Base-by-base conservation (phyloP, 2,113 vertebrate species). In the Butastur rufipennis region DNA sequence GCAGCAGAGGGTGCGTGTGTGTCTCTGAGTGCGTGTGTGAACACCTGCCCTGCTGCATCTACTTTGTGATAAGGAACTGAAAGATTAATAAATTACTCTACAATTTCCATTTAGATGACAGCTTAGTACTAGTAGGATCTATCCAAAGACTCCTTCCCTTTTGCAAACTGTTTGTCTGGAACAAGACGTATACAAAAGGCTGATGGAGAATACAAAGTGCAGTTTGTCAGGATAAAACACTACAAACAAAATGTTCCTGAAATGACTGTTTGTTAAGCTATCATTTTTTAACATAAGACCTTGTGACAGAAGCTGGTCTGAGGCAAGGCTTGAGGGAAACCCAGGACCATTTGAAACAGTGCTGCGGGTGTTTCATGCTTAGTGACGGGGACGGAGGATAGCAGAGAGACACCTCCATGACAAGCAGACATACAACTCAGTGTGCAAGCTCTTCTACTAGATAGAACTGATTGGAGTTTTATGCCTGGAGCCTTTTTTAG, bases 11-110 rank as follows among this genome's bases (percentile, higher is more conserved):
- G 6, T 16, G 16, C 1, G 0, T 3, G 17, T 1, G 0, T 38
- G 34, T 20, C 21, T 48, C 29, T 11, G 21, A 34, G 9, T 0
- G 0, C 1, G 3, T 47, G 13, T 52, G 31, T 27, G 11, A 68
- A 27, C 19, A 43, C 11, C 25, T 32, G 4, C 55, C 10, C 19
- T 3, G 5, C 26, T 85, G 19, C 12, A 4, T 17, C 27, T 67
- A 40, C 42, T 74, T 62, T 21, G 45, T 21, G 13, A 38, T 31
- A 56, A 18, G 21, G 34, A 74, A 29, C 11, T 18, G 17, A 74
- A 56, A 85, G 25, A 56, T 52, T 50, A 73, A 77, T 23, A 84
- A 21, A 48, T 34, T 77, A 34, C 26, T 40, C 13, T 53, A 48
- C n/a, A 20, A 38, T 23, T 92, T 58, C 79, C 47, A 38, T 32